phyloP scores from a whole-genome alignment of 2,888 invertebrate species.

The Hypena proboscidalis region DNA sequence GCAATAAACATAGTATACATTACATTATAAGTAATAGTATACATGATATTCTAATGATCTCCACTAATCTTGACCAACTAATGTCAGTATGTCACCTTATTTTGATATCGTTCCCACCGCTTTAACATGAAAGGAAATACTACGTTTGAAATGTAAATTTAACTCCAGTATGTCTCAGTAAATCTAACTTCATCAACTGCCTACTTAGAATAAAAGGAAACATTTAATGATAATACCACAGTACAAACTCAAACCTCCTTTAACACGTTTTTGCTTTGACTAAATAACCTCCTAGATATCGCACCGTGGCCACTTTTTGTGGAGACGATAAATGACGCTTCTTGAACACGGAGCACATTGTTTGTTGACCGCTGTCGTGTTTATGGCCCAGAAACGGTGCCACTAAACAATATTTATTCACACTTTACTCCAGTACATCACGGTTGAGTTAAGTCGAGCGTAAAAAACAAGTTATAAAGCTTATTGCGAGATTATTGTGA shows the following conservation, averaged over 20 bases:
- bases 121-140: too few species aligned
- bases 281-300: slow-evolving; percentile 51
- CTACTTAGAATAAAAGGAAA: not conserved
- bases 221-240: not conserved
- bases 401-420: slow-evolving; percentile 65
- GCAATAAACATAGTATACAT: too few species aligned
- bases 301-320: slow-evolving; percentile 58
- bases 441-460: slow-evolving; percentile 52
- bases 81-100: too few species aligned
- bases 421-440: slow-evolving; percentile 57
- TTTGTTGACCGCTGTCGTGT: slow-evolving; percentile 69
- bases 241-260: slow-evolving; percentile 21
- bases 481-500: slow-evolving; percentile 22
- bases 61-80: too few species aligned
- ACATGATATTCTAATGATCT: too few species aligned
- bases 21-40: too few species aligned
- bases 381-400: slow-evolving; percentile 64
- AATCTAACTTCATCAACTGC: not conserved
- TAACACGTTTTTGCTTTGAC: slow-evolving; percentile 50
- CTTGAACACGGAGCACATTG: slow-evolving; percentile 66
- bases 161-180: too few species aligned
- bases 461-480: slow-evolving; percentile 48
- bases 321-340: slow-evolving; percentile 65
- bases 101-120: too few species aligned
- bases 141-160: too few species aligned